phyloP scores from a whole-genome alignment of 1,140 invertebrate genomes.

The Saccostrea echinata region DNA sequence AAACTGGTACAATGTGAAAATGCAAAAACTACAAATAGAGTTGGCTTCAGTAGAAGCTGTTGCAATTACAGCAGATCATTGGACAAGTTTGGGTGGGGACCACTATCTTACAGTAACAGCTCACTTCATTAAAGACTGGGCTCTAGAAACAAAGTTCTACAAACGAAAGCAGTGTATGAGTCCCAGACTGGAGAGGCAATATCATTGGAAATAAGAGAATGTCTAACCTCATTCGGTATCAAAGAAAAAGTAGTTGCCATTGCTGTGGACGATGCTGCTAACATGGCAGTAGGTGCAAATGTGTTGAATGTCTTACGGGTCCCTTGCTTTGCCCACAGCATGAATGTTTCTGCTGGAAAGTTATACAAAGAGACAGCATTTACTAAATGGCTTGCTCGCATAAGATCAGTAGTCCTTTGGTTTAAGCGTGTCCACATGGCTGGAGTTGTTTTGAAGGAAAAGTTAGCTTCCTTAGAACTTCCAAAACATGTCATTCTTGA shows the following conservation, averaged over 20 bases:
- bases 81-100: neutral
- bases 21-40: no score
- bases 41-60: no score
- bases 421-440: neutral
- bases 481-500: no score
- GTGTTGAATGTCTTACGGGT: neutral
- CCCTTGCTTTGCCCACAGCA: no score
- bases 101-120: neutral
- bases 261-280: neutral
- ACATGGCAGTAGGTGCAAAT: neutral
- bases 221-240: neutral
- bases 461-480: neutral
- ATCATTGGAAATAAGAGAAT: neutral
- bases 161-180: neutral
- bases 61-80: no score
- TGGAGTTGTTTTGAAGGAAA: neutral
- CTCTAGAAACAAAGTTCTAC: neutral
- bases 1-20: no score
- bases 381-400: neutral
- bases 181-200: neutral
- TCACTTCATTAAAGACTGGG: neutral
- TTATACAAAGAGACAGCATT: neutral
- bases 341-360: neutral
- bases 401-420: neutral
- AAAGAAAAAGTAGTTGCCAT: neutral